These are phyloP conservation scores for Petrocephalus microphthalmus DNA, from an alignment of 2,113 vertebrate species.

Conservation along the genomic window DNA sequence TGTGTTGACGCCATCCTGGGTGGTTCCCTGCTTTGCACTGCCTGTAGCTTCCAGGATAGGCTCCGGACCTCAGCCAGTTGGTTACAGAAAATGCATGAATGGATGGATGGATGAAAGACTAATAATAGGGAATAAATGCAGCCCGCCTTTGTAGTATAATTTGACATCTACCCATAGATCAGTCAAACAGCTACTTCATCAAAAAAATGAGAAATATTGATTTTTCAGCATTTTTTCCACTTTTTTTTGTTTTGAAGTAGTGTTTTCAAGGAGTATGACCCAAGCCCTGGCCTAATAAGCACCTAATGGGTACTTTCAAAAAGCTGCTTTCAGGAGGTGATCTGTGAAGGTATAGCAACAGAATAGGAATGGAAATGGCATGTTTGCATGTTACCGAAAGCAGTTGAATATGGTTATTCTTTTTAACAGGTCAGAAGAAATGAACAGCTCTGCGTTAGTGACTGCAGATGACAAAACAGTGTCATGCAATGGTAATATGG, in stretches of 20 bases:
- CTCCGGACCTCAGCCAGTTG: background rate
- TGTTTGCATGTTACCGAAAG: background rate
- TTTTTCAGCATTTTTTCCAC: background rate
- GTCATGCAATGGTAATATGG: conserved; percentile 63
- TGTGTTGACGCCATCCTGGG: background rate
- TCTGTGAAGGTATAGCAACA: background rate
- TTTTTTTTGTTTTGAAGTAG: background rate
- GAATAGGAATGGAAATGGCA: background rate
- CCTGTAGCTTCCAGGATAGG: background rate
- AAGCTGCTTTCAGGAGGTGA: background rate
- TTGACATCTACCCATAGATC: background rate
- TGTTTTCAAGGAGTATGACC: background rate
- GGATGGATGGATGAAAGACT: background rate
- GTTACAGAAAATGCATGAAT: background rate
- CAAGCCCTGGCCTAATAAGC: background rate
- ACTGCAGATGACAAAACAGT: conserved; percentile 79
- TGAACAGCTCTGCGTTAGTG: conserved; percentile 65
- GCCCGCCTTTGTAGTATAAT: background rate
- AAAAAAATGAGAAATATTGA: background rate
- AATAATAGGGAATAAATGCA: background rate
- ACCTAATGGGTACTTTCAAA: background rate
- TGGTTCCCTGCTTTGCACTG: background rate
- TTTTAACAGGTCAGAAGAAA: conserved; percentile 68
- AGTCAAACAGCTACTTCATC: background rate
- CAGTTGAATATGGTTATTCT: background rate